These are phyloP conservation scores for Eristalinus sepulchralis DNA, from an alignment of 2,888 invertebrate species.

Conservation along the genomic window DNA sequence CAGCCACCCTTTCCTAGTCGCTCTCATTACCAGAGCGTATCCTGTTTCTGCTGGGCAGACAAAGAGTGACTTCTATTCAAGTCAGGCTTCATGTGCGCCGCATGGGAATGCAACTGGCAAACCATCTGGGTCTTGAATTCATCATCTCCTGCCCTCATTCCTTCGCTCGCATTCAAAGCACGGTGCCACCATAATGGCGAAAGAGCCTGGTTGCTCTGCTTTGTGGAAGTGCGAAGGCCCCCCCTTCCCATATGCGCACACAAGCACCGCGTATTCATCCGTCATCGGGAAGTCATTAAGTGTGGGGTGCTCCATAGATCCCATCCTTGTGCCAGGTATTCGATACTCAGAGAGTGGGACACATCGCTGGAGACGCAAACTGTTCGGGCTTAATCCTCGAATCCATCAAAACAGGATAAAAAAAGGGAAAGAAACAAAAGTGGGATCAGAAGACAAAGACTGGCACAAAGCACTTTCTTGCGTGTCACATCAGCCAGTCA, in stretches of 20 bases:
- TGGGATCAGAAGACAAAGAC: conserved; percentile 22
- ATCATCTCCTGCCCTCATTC: conserved; percentile 47
- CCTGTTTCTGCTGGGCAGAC: conserved; percentile 38
- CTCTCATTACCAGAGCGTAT: conserved; percentile 30
- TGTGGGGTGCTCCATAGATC: not conserved
- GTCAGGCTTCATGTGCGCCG: conserved; percentile 25
- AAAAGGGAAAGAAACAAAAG: not conserved
- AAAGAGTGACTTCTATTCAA: conserved; percentile 36
- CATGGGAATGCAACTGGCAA: conserved; percentile 45
- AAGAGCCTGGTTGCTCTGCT: not conserved
- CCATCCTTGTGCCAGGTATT: not conserved
- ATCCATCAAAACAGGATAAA: conserved; percentile 31
- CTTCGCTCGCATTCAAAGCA: conserved; percentile 2
- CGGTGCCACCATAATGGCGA: conserved; percentile 27
- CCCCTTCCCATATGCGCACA: conserved; percentile 39
- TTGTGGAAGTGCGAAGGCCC: conserved; percentile 29
- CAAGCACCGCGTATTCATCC: not conserved
- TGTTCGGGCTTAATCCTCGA: conserved; percentile 27
- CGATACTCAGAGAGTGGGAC: not conserved
- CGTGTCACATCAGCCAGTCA: conserved; percentile 30
- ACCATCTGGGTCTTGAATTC: conserved; percentile 35
- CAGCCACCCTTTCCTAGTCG: not conserved
- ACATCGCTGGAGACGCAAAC: not conserved
- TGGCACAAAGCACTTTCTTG: conserved; percentile 33
- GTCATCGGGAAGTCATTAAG: not conserved